Percentiles rank a stretch among this genome's conserved stretches.
These are phyloP conservation scores for Grallaria varia DNA, from an alignment of 2,113 vertebrate genomes.

Conservation along the genomic window DNA sequence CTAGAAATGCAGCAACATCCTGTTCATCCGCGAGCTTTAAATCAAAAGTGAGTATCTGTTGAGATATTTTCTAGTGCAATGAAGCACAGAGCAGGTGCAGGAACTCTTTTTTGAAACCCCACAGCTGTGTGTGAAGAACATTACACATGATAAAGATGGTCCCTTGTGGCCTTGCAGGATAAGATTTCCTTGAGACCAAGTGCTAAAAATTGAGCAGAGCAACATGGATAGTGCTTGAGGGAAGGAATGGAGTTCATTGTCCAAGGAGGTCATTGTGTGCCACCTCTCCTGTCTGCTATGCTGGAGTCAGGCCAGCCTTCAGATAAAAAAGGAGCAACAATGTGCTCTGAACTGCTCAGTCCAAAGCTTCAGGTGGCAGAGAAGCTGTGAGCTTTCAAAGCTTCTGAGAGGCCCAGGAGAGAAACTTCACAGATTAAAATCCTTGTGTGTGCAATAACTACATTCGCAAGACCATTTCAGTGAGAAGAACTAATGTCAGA, in stretches of 20 bases:
- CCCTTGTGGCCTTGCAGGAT: not conserved
- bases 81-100: not conserved
- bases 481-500: not conserved
- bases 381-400: not conserved
- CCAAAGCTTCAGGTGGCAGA: not conserved
- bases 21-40: not conserved
- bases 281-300: not conserved
- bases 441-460: not conserved
- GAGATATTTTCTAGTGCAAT: not conserved
- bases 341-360: not conserved
- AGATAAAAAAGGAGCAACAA: not conserved
- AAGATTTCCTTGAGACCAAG: not conserved
- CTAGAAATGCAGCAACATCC: not conserved
- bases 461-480: not conserved
- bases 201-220: not conserved
- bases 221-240: not conserved
- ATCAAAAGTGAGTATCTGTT: not conserved
- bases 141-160: not conserved
- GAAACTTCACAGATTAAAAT: not conserved
- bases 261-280: fast-evolving
- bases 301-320: not conserved
- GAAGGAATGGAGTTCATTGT: not conserved
- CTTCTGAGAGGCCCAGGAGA: not conserved
- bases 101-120: not conserved
- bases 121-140: not conserved